Evolutionary conservation across 2,797 vertebrate genomes (phyloP).

Genomic region (Heterohyrax brucei): DNA sequence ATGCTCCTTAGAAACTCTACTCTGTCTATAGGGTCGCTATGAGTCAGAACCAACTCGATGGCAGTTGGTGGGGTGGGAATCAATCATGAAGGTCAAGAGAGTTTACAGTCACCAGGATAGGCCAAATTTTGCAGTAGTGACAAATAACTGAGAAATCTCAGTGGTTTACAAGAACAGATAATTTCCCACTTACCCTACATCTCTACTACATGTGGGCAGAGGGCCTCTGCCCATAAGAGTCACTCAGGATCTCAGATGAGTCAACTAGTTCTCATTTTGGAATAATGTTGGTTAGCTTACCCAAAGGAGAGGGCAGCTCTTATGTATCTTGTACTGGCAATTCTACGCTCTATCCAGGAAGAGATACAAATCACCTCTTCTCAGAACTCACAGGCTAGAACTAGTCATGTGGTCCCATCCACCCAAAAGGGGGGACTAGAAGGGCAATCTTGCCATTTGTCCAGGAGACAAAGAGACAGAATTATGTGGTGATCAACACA

Average conservation of each 20-base stretch:
- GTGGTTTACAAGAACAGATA: neutral
- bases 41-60: no score
- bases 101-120: neutral
- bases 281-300: neutral
- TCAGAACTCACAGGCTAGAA: neutral
- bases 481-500: neutral
- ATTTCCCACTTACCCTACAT: neutral
- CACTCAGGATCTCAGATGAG: neutral
- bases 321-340: neutral
- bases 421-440: neutral
- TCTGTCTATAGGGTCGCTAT: no score
- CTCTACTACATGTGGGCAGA: neutral
- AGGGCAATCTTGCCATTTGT: neutral
- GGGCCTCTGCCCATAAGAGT: neutral
- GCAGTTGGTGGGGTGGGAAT: neutral
- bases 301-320: neutral
- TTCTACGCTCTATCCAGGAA: neutral
- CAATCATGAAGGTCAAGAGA: neutral
- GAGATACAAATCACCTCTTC: neutral
- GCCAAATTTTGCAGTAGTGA: neutral
- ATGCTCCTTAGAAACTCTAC: no score
- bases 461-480: neutral
- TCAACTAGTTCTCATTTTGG: neutral
- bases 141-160: conserved; percentile 9
- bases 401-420: neutral